Evolutionary conservation across 2,113 vertebrate genomes (phyloP).

Genomic region (Gallinago jamesoni): DNA sequence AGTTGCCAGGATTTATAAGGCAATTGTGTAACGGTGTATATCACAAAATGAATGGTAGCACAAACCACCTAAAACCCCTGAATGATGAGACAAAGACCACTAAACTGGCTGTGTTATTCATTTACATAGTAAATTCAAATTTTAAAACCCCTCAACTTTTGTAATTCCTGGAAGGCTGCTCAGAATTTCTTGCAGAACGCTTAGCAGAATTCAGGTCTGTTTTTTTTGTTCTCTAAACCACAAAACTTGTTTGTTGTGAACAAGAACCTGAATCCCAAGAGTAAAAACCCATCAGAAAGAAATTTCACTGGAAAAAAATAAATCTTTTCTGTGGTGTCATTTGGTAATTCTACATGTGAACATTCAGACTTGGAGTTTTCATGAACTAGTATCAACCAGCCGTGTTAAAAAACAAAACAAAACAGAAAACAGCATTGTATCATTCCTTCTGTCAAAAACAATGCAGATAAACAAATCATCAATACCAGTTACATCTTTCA

Average conservation of each 20-base stretch:
- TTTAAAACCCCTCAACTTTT: neutral
- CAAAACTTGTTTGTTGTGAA: neutral
- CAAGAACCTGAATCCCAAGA: neutral
- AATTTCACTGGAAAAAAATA: neutral
- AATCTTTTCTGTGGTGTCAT: neutral
- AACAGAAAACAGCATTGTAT: neutral
- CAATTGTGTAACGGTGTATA: fast-evolving
- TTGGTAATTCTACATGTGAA: neutral
- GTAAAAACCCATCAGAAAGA: neutral
- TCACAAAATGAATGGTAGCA: neutral
- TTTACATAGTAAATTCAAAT: neutral
- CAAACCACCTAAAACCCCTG: neutral
- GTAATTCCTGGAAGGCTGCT: neutral
- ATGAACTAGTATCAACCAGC: neutral
- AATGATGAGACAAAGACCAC: neutral
- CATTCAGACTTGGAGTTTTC: neutral
- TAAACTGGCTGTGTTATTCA: neutral
- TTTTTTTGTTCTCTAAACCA: neutral
- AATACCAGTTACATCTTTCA: neutral
- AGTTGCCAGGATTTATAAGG: neutral
- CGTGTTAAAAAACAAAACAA: neutral
- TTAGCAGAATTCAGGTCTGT: neutral
- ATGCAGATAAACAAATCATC: neutral
- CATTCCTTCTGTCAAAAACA: neutral
- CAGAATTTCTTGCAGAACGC: neutral